phyloP scores from a whole-genome alignment of 2,888 invertebrate genomes.

The Hemistola chrysoprasaria region DNA sequence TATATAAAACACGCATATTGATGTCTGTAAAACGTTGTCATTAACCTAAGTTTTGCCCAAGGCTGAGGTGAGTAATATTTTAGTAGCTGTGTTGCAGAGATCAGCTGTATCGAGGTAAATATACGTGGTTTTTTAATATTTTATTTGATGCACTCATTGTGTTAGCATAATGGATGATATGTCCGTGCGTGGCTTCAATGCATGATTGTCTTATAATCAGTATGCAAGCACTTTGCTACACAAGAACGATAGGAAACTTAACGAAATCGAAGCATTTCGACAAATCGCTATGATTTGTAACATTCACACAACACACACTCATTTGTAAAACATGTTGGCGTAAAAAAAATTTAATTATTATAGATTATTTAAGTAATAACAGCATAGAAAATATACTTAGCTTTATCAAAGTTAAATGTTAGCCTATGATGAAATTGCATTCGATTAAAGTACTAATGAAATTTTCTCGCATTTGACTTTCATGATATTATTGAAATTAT shows the following conservation, averaged over 20 bases:
- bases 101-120: slow-evolving; percentile 37
- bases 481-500: slow-evolving; percentile 46
- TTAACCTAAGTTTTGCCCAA: slow-evolving; percentile 23
- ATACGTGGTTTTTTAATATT: slow-evolving; percentile 1
- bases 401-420: slow-evolving; percentile 57
- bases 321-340: slow-evolving; percentile 39
- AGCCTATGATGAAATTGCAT: too few species aligned
- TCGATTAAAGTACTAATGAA: slow-evolving; percentile 1
- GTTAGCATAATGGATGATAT: slow-evolving; percentile 20
- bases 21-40: slow-evolving; percentile 35
- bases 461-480: slow-evolving; percentile 60
- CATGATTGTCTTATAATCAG: slow-evolving; percentile 60
- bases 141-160: slow-evolving; percentile 22
- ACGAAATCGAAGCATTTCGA: slow-evolving; percentile 24
- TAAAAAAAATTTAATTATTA: slow-evolving; percentile 14
- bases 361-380: slow-evolving; percentile 39
- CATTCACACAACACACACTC: slow-evolving; percentile 60
- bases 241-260: slow-evolving; percentile 48
- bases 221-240: slow-evolving; percentile 67
- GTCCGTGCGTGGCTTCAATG: slow-evolving; percentile 38
- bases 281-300: slow-evolving; percentile 29
- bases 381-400: slow-evolving; percentile 40
- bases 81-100: slow-evolving; percentile 24
- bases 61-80: slow-evolving; percentile 28
- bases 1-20: slow-evolving; percentile 48